These are phyloP conservation scores for Cassiopea andromeda DNA, from an alignment of 30 jellyfish, hydroid and myxozoan species.

Conservation along the genomic window DNA sequence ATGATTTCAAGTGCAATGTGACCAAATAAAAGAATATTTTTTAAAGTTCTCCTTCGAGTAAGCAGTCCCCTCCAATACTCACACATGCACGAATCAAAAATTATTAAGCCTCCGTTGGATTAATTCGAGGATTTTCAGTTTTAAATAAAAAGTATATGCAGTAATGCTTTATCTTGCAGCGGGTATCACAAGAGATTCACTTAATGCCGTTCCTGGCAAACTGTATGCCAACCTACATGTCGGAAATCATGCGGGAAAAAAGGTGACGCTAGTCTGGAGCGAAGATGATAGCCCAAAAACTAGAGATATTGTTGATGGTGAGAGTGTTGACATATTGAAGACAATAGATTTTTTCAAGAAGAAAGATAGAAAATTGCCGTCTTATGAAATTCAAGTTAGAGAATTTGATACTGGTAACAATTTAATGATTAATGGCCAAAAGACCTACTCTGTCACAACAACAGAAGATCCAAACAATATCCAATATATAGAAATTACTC, in stretches of 20 bases:
- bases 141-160: not conserved
- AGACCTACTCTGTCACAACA: conserved; percentile 77
- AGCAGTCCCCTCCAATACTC: too few species aligned
- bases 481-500: conserved; percentile 68
- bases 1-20: too few species aligned
- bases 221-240: conserved; percentile 79
- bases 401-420: conserved; percentile 90
- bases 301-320: conserved; percentile 79
- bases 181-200: conserved; percentile 45
- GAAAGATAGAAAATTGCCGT: conserved; percentile 38
- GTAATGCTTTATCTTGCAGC: not conserved
- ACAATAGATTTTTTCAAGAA: conserved; percentile 25
- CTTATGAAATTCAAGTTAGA: conserved; percentile 89
- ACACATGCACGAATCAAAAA: too few species aligned
- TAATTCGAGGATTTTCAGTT: too few species aligned
- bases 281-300: conserved; percentile 90
- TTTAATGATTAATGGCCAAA: conserved; percentile 89
- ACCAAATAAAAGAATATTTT: too few species aligned
- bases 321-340: conserved; percentile 76
- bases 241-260: conserved; percentile 88
- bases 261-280: conserved; percentile 95
- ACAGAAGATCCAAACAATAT: conserved; percentile 71
- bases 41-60: too few species aligned
- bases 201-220: conserved; percentile 41
- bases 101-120: too few species aligned